These are phyloP conservation scores for Hypomecis atomaria DNA, from an alignment of 2,888 invertebrate genomes.

Conservation along the genomic window DNA sequence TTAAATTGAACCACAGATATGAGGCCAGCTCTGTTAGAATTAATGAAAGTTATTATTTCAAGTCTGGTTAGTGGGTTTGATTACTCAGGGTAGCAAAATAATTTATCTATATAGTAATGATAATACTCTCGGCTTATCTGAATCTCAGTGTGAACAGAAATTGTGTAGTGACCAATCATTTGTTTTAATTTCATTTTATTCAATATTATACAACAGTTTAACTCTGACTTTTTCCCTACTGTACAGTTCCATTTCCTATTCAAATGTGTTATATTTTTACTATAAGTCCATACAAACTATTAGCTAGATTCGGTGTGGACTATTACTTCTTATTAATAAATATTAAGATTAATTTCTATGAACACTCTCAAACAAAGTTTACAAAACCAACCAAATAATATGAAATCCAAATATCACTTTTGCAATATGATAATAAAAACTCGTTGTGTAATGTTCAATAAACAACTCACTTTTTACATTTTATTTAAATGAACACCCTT, in stretches of 20 bases:
- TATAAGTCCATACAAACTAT: no score
- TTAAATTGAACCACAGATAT: no score
- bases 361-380: background rate
- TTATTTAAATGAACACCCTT: no score
- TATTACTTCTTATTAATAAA: background rate
- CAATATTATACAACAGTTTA: slow-evolving; percentile 1
- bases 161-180: slow-evolving; percentile 6
- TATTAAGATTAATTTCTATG: background rate
- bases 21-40: no score
- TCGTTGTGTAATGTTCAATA: no score
- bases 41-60: no score
- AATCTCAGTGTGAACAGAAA: background rate
- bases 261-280: background rate
- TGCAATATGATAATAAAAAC: no score
- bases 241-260: background rate
- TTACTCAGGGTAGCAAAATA: background rate
- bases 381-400: no score
- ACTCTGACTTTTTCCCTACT: background rate
- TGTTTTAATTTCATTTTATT: slow-evolving; percentile 3
- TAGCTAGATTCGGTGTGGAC: background rate
- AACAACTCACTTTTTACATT: no score
- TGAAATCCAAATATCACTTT: no score
- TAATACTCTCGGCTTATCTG: background rate
- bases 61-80: background rate
- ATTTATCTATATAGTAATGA: background rate